Base-by-base conservation (phyloP, 2,888 invertebrate species). In the Eupithecia exiguata region DNA sequence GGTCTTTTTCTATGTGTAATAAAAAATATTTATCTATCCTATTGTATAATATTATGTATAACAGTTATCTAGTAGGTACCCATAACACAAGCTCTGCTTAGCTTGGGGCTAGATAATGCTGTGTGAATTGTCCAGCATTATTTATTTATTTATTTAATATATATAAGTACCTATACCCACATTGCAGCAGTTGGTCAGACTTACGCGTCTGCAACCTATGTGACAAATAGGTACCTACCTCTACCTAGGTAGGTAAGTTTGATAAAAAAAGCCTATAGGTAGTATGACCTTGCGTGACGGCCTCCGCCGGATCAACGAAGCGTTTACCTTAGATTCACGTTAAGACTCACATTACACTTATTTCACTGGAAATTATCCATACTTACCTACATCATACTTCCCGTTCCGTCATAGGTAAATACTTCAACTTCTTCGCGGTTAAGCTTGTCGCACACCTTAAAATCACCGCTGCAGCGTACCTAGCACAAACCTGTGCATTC, bases 281-380 rank as follows among this genome's bases (percentile, higher is more conserved):
- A n/a, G n/a, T n/a, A n/a, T 68, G 81, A 82, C 91, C 90, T 91
- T 88, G 87, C 71, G 71, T 68, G 79, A 77, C 79, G 86, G 84
- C 90, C 91, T 91, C 86, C 82, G 81, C 70, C 71, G 67, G 80
- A 75, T 80, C 89, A 89, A 81, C 87, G 83, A 85, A 89, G 84
- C 92, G 86, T 88, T 82, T 85, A 81, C 86, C 82, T 83, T 84
- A 85, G 84, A 86, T 86, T 83, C 85, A 83, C 78, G 83, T 84
- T 81, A 90, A 85, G 84, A 86, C 86, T 83, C 85, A 83, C 78
- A 83, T 84, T 81, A 90, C 83, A 88, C 86, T 79, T 77, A 91
- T 91, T 91, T 91, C 91, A 88, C 88, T 82, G 66, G 84, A 84
- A 85, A 85, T 85, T 85, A 86, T 86, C 84, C 72, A 75, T 74